A percentile compares a stretch with the other conserved stretches of the same genome.
phyloP scores from a whole-genome alignment of 2,113 vertebrate genomes.

The Mustela nigripes region DNA sequence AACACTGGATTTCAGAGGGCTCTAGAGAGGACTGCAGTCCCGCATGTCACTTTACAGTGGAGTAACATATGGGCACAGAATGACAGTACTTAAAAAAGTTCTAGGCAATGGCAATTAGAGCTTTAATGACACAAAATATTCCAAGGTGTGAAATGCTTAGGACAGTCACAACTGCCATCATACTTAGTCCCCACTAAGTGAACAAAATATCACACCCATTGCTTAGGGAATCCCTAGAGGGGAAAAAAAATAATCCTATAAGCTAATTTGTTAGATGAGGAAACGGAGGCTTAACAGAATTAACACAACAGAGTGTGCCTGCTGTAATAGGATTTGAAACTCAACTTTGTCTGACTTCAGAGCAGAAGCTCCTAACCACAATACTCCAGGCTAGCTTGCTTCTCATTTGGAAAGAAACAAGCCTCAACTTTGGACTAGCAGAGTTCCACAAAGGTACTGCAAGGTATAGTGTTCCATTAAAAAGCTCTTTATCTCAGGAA shows the following conservation, averaged over 20 bases:
- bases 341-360: neutral
- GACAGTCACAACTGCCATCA: neutral
- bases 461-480: rapidly evolving
- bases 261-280: neutral
- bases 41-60: neutral
- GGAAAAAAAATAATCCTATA: neutral
- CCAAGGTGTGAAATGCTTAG: neutral
- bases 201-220: neutral
- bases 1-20: neutral
- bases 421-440: neutral
- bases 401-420: neutral
- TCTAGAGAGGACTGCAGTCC: neutral
- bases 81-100: neutral
- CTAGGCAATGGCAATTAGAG: neutral
- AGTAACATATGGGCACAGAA: neutral
- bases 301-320: neutral
- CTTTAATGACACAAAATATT: neutral
- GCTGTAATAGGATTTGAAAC: neutral
- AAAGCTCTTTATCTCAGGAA: neutral
- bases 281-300: neutral
- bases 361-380: neutral
- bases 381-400: neutral
- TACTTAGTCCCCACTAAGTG: neutral
- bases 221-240: neutral
- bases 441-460: neutral